phyloP scores from a whole-genome alignment of 2,113 vertebrate genomes.

The Cochlearius cochlearius region DNA sequence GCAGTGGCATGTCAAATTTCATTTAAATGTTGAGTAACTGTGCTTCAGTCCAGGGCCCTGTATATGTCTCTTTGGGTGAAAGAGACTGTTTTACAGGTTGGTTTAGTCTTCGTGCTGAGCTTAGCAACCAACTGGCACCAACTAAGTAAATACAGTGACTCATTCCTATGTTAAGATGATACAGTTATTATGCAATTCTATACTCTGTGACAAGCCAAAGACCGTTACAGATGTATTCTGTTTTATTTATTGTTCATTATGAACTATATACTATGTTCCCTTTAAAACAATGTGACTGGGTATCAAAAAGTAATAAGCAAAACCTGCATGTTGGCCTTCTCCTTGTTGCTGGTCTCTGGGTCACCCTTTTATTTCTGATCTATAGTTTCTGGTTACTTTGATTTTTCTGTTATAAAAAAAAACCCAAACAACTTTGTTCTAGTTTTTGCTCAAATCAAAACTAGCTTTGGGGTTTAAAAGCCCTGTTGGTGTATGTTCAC shows the following conservation, averaged over 20 bases:
- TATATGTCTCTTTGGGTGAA: neutral
- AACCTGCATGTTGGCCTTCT: neutral
- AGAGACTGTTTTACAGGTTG: neutral
- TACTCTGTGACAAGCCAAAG: neutral
- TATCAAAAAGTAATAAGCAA: neutral
- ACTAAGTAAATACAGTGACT: neutral
- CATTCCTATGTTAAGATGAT: neutral
- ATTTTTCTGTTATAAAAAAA: neutral
- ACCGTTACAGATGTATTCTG: neutral
- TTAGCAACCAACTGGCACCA: neutral
- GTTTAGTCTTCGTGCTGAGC: neutral
- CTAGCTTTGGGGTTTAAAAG: neutral
- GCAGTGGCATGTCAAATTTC: neutral
- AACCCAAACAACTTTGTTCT: neutral
- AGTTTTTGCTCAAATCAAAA: neutral
- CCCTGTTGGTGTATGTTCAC: neutral
- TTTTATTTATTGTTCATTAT: neutral
- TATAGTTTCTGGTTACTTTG: neutral
- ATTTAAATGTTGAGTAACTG: neutral
- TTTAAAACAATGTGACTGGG: fast-evolving
- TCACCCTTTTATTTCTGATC: neutral
- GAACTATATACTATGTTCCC: neutral
- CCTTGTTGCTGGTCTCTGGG: neutral
- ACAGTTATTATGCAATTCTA: neutral
- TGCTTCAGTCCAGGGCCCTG: neutral